Conservation (phyloP, 2,888 invertebrate genomes). For the Phania funesta region DNA sequence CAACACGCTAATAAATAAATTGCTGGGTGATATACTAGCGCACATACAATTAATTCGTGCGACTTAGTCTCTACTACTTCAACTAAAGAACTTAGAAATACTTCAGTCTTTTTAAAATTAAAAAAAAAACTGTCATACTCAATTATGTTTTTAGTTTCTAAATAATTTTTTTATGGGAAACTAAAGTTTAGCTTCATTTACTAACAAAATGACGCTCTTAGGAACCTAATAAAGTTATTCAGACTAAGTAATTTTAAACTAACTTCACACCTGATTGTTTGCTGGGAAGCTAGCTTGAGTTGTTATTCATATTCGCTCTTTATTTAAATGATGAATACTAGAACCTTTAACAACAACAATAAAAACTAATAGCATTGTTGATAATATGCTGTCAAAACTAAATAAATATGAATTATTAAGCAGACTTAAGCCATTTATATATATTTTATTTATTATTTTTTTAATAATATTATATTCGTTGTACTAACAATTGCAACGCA, state of each 20-base stretch:
- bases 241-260: neutral
- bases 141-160: too few species aligned
- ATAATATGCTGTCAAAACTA: conserved; percentile 76
- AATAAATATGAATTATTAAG: conserved; percentile 72
- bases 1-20: neutral
- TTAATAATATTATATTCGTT: neutral
- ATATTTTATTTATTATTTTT: conserved; percentile 25
- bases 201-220: too few species aligned
- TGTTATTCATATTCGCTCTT: neutral
- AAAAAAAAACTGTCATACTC: too few species aligned
- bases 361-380: conserved; percentile 70
- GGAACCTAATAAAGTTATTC: too few species aligned
- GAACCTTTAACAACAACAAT: conserved; percentile 27
- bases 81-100: too few species aligned
- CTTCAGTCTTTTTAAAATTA: too few species aligned
- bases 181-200: too few species aligned
- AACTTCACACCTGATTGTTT: neutral
- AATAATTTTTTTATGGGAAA: too few species aligned
- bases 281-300: neutral
- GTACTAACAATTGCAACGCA: too few species aligned
- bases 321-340: conserved; percentile 23
- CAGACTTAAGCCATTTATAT: conserved; percentile 51
- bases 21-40: too few species aligned
- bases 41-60: too few species aligned
- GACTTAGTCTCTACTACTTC: too few species aligned